phyloP scores from a whole-genome alignment of 1,140 invertebrate species.

The Plutomurus gul region DNA sequence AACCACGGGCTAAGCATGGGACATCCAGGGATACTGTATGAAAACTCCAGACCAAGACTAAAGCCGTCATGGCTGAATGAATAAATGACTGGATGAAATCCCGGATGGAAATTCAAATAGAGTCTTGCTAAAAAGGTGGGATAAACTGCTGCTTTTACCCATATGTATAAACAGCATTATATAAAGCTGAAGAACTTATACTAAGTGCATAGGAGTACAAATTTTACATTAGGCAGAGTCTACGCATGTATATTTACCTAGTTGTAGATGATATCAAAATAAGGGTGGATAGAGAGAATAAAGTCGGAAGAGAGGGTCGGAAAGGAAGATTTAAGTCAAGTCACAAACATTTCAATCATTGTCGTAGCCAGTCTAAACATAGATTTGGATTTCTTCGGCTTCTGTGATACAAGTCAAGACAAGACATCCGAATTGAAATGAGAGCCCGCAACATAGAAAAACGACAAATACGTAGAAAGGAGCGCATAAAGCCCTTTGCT shows the following conservation, averaged over 20 bases:
- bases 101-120: neutral
- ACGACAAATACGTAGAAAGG: neutral
- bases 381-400: conserved; percentile 17
- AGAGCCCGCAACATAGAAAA: neutral
- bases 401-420: too few relatives aligned
- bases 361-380: conserved; percentile 11
- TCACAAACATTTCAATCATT: conserved; percentile 19
- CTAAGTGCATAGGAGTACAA: too few relatives aligned
- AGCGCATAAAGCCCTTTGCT: neutral
- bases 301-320: neutral
- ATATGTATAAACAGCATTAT: too few relatives aligned
- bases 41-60: neutral
- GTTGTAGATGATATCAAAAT: too few relatives aligned
- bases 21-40: neutral
- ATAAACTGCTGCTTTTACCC: too few relatives aligned
- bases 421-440: neutral
- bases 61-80: conserved; percentile 14
- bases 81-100: conserved; percentile 25
- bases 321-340: neutral
- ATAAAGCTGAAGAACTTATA: too few relatives aligned
- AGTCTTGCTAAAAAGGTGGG: neutral
- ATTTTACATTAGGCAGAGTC: too few relatives aligned
- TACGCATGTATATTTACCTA: too few relatives aligned
- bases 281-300: neutral
- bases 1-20: neutral